phyloP scores from a whole-genome alignment of 2,888 invertebrate genomes.

The Mythimna impura region DNA sequence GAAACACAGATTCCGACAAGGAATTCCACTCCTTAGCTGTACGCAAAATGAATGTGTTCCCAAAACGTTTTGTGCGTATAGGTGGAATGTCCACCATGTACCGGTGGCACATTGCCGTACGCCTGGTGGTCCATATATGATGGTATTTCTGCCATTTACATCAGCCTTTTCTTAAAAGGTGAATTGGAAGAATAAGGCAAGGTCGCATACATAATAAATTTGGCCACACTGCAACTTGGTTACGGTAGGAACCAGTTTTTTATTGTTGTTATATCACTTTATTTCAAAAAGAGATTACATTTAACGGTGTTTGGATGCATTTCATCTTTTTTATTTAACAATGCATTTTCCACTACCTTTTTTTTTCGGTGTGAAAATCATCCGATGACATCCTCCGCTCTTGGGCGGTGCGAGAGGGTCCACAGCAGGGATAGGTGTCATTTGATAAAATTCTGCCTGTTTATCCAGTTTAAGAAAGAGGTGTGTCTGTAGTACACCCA shows the following conservation, averaged over 20 bases:
- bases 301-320: constrained; percentile 6
- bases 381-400: no score
- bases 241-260: constrained; percentile 17
- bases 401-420: no score
- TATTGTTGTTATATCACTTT: neutral
- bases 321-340: neutral
- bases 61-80: no score
- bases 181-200: constrained; percentile 1
- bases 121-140: no score
- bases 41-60: no score
- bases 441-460: neutral
- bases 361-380: no score
- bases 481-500: neutral
- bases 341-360: neutral
- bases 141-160: neutral
- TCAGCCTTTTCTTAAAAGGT: neutral
- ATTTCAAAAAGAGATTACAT: neutral
- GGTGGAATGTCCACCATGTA: no score
- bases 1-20: no score
- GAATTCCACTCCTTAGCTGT: no score
- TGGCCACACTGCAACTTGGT: neutral
- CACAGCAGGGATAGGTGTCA: neutral
- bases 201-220: neutral
- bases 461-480: no score
- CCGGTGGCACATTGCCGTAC: no score